phyloP scores from a whole-genome alignment of 2,888 invertebrate genomes.

The Lathronympha strigana region DNA sequence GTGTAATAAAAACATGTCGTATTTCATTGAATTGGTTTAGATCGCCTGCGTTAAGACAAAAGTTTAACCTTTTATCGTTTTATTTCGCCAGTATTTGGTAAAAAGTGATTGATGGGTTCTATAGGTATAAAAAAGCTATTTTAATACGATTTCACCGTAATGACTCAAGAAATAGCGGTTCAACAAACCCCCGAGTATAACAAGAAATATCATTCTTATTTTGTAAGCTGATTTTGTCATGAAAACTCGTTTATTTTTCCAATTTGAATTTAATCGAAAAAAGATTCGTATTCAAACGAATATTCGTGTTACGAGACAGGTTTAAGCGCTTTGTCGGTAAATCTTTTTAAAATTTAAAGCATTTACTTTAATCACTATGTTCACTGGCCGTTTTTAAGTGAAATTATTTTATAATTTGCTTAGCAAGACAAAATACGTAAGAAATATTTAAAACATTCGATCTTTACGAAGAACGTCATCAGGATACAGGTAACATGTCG shows the following conservation, averaged over 20 bases:
- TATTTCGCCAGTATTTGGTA: not conserved
- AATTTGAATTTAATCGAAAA: conserved; percentile 17
- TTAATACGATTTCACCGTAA: not conserved
- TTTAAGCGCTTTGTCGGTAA: not conserved
- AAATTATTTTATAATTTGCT: conserved; percentile 1
- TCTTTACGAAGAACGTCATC: too few relatives aligned
- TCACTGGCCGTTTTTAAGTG: not conserved
- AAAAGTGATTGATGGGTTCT: not conserved
- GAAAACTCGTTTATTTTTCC: conserved; percentile 23
- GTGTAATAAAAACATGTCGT: too few relatives aligned
- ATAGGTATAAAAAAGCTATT: too few relatives aligned
- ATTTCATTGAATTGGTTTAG: too few relatives aligned
- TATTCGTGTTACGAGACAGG: not conserved
- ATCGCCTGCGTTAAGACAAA: too few relatives aligned
- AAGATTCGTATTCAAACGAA: conserved; percentile 4
- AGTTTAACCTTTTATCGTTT: too few relatives aligned
- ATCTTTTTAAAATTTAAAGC: too few relatives aligned
- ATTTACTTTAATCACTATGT: not conserved
- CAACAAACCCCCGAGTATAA: conserved; percentile 6
- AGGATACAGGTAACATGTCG: too few relatives aligned
- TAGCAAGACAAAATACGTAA: not conserved
- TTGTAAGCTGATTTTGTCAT: not conserved
- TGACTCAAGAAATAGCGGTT: not conserved
- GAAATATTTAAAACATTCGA: too few relatives aligned
- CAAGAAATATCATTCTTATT: not conserved